Evolutionary conservation across 1,140 invertebrate genomes (phyloP).

Genomic region (Drosophila lini): DNA sequence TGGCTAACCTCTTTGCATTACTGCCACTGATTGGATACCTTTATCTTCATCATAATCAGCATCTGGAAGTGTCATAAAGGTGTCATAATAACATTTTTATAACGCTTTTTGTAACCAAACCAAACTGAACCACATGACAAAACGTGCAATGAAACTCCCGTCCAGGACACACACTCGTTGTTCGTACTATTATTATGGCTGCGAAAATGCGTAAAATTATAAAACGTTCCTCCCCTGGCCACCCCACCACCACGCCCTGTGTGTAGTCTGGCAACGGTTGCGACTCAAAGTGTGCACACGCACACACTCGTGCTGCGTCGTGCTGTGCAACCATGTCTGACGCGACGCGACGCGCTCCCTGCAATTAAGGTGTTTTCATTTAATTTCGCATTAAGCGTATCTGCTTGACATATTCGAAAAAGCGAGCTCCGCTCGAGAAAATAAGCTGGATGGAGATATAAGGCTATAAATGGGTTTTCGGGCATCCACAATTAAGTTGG

Average conservation of each 20-base stretch:
- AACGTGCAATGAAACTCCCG: conserved; percentile 11
- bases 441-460: conserved; percentile 22
- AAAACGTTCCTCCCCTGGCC: conserved; percentile 9
- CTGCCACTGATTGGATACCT: conserved; percentile 12
- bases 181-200: conserved; percentile 12
- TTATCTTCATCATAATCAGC: conserved; percentile 40
- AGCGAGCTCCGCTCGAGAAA: conserved; percentile 34
- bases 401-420: conserved; percentile 44
- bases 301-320: conserved; percentile 7
- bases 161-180: conserved; percentile 4
- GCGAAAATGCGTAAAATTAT: conserved; percentile 38
- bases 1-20: background rate
- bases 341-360: conserved; percentile 4
- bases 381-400: conserved; percentile 54
- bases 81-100: conserved; percentile 43
- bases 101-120: conserved; percentile 34
- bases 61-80: conserved; percentile 41
- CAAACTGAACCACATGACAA: conserved; percentile 24
- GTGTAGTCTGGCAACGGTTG: conserved; percentile 18
- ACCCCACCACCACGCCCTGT: background rate
- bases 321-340: conserved; percentile 38
- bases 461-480: conserved; percentile 7
- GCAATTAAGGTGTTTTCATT: conserved; percentile 56
- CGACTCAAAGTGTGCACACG: conserved; percentile 1
- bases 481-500: conserved; percentile 3